Evolutionary conservation across 2,888 invertebrate species (phyloP).

Genomic region (Lingula anatina): DNA sequence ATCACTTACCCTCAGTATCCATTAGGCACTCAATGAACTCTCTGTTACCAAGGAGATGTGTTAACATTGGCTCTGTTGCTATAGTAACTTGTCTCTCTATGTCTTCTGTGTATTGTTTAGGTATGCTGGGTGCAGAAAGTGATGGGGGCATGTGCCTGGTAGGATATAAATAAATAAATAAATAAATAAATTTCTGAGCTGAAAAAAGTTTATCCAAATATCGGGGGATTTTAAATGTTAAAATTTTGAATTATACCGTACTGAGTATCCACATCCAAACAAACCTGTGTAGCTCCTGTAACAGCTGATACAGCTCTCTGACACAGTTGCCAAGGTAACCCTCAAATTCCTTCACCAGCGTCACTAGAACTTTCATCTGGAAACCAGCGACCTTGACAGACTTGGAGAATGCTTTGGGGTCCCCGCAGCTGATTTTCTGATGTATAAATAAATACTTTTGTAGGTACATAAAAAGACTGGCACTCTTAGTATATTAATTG

Average conservation of each 20-base stretch:
- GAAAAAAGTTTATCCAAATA: no score
- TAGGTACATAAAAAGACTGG: neutral
- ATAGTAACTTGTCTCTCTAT: conserved; percentile 24
- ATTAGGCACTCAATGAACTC: conserved; percentile 19
- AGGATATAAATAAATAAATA: neutral
- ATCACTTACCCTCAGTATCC: no score
- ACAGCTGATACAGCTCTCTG: conserved; percentile 15
- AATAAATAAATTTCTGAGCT: no score
- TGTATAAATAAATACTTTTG: neutral
- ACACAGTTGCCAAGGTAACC: conserved; percentile 22
- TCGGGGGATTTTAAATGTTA: no score
- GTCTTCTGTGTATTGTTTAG: conserved; percentile 18
- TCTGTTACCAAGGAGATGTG: conserved; percentile 19
- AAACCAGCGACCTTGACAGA: conserved; percentile 39
- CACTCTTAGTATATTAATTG: no score
- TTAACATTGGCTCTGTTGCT: conserved; percentile 25
- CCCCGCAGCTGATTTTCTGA: conserved; percentile 26
- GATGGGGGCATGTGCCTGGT: conserved; percentile 1
- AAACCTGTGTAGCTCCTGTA: conserved; percentile 26
- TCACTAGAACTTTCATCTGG: conserved; percentile 37
- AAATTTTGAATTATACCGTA: no score
- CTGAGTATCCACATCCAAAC: no score
- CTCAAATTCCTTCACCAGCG: conserved; percentile 30
- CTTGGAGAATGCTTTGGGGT: conserved; percentile 34
- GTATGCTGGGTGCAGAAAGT: conserved; percentile 2